These are phyloP conservation scores for Naso thynnoides DNA, from an alignment of 2,797 vertebrate genomes.

Conservation along the genomic window DNA sequence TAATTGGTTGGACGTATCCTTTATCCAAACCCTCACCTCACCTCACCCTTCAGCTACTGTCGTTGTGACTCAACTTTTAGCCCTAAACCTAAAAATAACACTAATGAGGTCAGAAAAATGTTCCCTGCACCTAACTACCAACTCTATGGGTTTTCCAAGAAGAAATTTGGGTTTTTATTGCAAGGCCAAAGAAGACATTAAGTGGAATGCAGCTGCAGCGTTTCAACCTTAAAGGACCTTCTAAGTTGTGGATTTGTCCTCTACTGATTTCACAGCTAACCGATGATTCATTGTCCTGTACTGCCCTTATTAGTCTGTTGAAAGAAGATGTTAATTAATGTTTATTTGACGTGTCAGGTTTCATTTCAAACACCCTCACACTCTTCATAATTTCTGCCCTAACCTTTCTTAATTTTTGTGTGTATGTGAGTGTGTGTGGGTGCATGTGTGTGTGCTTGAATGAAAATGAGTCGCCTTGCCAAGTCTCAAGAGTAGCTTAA, in stretches of 20 bases:
- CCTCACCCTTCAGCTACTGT: conserved; percentile 10
- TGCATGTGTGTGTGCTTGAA: conserved; percentile 2
- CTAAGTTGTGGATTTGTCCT: conserved; percentile 42
- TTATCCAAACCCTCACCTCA: conserved; percentile 27
- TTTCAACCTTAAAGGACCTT: conserved; percentile 18
- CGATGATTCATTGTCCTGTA: conserved; percentile 53
- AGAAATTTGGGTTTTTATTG: background rate
- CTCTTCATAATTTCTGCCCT: conserved; percentile 20
- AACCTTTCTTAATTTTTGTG: conserved; percentile 16
- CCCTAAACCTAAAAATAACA: conserved; percentile 43
- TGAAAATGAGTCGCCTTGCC: conserved; percentile 7
- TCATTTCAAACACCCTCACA: conserved; percentile 51
- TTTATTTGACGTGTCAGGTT: conserved; percentile 49
- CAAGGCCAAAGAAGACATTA: background rate
- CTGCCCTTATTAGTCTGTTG: conserved; percentile 49
- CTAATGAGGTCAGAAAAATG: conserved; percentile 6
- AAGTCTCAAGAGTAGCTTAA: conserved; percentile 9
- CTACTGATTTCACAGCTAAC: conserved; percentile 48
- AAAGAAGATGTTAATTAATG: conserved; percentile 63
- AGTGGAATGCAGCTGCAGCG: background rate
- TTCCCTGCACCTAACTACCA: background rate
- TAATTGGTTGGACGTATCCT: conserved; percentile 29
- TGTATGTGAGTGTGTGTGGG: background rate
- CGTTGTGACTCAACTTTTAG: conserved; percentile 13
- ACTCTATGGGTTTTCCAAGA: conserved; percentile 5